Evolutionary conservation across 2,888 invertebrate genomes (phyloP).

Genomic region (Acanthosepion lycidas): DNA sequence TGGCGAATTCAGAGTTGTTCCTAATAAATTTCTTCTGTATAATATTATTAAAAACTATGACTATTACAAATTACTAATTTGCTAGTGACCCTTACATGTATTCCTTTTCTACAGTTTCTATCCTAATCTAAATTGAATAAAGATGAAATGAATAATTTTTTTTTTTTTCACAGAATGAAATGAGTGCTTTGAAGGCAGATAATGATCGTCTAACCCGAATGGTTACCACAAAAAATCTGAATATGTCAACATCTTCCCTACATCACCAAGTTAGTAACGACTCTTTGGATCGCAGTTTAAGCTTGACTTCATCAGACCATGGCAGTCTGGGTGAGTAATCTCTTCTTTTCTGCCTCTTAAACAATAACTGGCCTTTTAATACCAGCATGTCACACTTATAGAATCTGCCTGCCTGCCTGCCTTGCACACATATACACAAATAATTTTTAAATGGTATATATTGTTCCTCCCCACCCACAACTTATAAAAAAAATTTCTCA

Average conservation of each 20-base stretch:
- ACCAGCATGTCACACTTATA: background rate
- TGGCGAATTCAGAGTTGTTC: too few relatives aligned
- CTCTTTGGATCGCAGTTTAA: slow-evolving; percentile 67
- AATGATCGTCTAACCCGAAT: slow-evolving; percentile 93
- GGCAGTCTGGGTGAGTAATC: slow-evolving; percentile 65
- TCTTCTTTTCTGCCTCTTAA: background rate
- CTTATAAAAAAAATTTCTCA: too few relatives aligned
- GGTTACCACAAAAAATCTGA: slow-evolving; percentile 77
- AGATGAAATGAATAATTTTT: background rate
- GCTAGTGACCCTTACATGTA: too few relatives aligned
- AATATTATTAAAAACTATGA: too few relatives aligned
- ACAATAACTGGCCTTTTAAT: background rate
- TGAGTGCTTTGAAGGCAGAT: slow-evolving; percentile 96
- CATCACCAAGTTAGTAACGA: slow-evolving; percentile 67
- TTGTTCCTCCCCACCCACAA: too few relatives aligned
- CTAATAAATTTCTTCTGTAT: too few relatives aligned
- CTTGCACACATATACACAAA: background rate
- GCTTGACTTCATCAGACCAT: slow-evolving; percentile 63
- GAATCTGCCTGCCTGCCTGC: background rate
- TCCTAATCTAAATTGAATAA: background rate
- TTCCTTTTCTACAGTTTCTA: background rate
- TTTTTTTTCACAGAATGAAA: slow-evolving; percentile 84
- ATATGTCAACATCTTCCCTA: slow-evolving; percentile 64
- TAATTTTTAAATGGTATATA: too few relatives aligned
- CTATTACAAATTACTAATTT: too few relatives aligned